Evolutionary conservation across 2,113 vertebrate species (phyloP).

Genomic region (Sinocyclocheilus maitianheensis): DNA sequence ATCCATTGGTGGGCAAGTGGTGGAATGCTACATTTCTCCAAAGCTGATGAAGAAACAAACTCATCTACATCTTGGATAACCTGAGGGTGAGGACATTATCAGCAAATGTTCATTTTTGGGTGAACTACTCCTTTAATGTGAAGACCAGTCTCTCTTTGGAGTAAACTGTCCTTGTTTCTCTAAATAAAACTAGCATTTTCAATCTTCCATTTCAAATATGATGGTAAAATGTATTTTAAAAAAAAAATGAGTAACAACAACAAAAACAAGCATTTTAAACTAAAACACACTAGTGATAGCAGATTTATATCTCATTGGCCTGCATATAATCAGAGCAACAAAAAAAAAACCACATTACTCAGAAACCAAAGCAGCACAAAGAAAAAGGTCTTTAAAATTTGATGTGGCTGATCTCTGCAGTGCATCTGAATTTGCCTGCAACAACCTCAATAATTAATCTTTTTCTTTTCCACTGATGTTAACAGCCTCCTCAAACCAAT

Average conservation of each 20-base stretch:
- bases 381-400: neutral
- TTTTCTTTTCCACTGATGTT: neutral
- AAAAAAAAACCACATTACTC: neutral
- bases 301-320: neutral
- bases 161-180: neutral
- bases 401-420: neutral
- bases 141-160: neutral
- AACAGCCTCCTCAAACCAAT: neutral
- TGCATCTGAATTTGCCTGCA: constrained; percentile 10
- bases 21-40: neutral
- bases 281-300: neutral
- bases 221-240: neutral
- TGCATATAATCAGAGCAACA: neutral
- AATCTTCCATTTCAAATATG: neutral
- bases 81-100: neutral
- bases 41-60: too few relatives aligned
- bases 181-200: neutral
- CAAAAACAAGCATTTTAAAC: neutral
- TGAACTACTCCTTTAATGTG: neutral
- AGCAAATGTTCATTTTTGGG: neutral
- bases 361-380: neutral
- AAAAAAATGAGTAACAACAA: neutral
- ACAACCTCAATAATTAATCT: constrained; percentile 2
- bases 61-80: too few relatives aligned
- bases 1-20: neutral